phyloP scores from a whole-genome alignment of 2,113 vertebrate species.

The Nothocercus julius region DNA sequence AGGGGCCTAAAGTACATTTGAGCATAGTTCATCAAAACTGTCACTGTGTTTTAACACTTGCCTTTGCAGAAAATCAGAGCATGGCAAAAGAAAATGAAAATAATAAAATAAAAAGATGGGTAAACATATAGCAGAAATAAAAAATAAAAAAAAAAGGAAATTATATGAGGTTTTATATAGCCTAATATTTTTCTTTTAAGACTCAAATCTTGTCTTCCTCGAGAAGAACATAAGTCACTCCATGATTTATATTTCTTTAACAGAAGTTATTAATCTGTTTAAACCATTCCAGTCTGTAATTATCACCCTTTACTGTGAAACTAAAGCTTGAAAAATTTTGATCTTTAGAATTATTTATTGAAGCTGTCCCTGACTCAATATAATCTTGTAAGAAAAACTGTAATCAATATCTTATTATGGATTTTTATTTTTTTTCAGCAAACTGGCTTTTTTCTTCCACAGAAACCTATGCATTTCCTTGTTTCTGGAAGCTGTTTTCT shows the following conservation, averaged over 20 bases:
- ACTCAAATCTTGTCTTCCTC: neutral
- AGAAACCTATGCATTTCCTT: slow-evolving; percentile 32
- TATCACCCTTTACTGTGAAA: slow-evolving; percentile 4
- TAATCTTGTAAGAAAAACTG: slow-evolving; percentile 5
- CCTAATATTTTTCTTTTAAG: neutral
- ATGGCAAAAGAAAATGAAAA: neutral
- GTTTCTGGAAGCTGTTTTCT: neutral
- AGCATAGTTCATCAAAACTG: neutral
- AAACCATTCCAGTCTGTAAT: slow-evolving; percentile 38
- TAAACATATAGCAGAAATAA: neutral
- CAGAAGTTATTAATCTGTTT: slow-evolving; percentile 19
- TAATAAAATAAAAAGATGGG: neutral
- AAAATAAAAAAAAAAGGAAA: neutral
- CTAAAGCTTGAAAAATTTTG: neutral
- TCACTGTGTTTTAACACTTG: neutral
- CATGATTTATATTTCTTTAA: neutral
- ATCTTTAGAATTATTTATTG: slow-evolving; percentile 47
- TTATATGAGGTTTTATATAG: neutral
- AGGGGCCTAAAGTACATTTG: neutral
- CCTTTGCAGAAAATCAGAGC: neutral
- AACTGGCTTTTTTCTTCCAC: slow-evolving; percentile 45
- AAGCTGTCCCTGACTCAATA: slow-evolving; percentile 3
- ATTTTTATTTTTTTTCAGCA: neutral
- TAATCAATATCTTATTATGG: slow-evolving; percentile 57
- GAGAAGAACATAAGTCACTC: neutral